Evolutionary conservation across 2,888 invertebrate species (phyloP).

Genomic region (Furcula furcula): DNA sequence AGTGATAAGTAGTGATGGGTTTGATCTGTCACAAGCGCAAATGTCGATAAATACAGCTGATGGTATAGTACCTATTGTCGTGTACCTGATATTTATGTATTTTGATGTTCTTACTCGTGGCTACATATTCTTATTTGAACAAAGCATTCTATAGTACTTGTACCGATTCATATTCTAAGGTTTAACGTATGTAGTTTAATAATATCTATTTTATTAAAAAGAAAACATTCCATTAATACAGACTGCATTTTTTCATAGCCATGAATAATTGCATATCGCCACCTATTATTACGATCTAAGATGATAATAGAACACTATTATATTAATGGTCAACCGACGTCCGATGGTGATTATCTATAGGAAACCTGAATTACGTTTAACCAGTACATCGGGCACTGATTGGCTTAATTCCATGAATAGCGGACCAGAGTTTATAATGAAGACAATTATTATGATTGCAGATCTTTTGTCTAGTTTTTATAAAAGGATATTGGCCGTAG

Average conservation of each 20-base stretch:
- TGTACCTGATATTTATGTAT: too few species aligned
- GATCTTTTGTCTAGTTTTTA: neutral
- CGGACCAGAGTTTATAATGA: neutral
- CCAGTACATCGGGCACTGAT: slow-evolving; percentile 37
- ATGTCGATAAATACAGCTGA: too few species aligned
- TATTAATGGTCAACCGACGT: slow-evolving; percentile 38
- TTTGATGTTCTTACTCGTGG: too few species aligned
- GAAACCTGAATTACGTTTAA: slow-evolving; percentile 40
- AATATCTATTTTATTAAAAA: neutral
- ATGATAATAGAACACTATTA: slow-evolving; percentile 37
- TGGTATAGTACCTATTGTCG: too few species aligned
- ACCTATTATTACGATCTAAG: slow-evolving; percentile 10
- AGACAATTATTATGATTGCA: neutral
- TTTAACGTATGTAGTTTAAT: too few species aligned
- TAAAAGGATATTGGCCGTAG: too few species aligned
- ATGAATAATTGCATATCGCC: slow-evolving; percentile 2
- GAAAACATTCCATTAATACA: neutral
- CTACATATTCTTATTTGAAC: too few species aligned
- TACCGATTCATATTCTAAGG: too few species aligned
- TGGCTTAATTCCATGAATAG: slow-evolving; percentile 30
- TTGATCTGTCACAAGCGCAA: too few species aligned
- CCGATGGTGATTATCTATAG: slow-evolving; percentile 38
- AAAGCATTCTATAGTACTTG: too few species aligned
- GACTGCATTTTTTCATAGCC: neutral
- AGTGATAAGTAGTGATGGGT: too few species aligned